These are phyloP conservation scores for Aurelia sp. DNA, from an alignment of 30 jellyfish, hydroid and myxozoan species.

Conservation along the genomic window DNA sequence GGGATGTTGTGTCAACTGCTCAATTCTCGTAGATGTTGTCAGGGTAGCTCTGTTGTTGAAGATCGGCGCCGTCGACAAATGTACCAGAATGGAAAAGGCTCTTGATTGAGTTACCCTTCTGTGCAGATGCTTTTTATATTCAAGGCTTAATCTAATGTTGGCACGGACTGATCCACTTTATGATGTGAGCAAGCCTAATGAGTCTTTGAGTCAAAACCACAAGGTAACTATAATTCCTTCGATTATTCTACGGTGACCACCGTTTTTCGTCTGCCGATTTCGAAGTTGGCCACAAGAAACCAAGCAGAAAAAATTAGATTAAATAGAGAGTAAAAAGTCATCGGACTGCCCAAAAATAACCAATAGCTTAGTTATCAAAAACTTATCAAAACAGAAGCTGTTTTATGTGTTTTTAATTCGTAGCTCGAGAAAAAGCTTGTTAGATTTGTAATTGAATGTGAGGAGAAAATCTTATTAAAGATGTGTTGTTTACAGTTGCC, in stretches of 20 bases:
- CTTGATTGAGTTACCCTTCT: constrained; percentile 12
- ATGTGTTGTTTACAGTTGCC: constrained; percentile 30
- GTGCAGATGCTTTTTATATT: constrained; percentile 30
- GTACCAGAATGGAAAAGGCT: too few species aligned
- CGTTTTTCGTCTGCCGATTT: constrained; percentile 60
- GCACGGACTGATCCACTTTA: constrained; percentile 53
- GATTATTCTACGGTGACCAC: constrained; percentile 42
- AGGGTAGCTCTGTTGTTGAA: too few species aligned
- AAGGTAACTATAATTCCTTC: constrained; percentile 56
- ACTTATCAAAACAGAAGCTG: constrained; percentile 1
- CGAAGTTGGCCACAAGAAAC: constrained; percentile 50
- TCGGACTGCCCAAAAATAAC: constrained; percentile 9
- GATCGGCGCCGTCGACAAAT: too few species aligned
- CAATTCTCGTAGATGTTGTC: too few species aligned
- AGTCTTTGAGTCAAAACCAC: constrained; percentile 62
- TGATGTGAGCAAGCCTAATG: constrained; percentile 48
- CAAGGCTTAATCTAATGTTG: constrained; percentile 31
- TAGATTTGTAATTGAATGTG: constrained; percentile 11
- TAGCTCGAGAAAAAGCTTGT: constrained; percentile 18
- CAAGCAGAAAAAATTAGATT: constrained; percentile 55
- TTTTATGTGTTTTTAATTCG: constrained; percentile 4
- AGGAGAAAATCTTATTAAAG: neutral
- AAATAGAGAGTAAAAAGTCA: constrained; percentile 3
- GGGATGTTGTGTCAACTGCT: too few species aligned
- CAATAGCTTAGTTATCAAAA: constrained; percentile 18